A percentile compares a stretch with the other conserved stretches of the same genome.
These are phyloP conservation scores for Pterocles orientalis DNA, from an alignment of 2,113 vertebrate species.

Conservation along the genomic window DNA sequence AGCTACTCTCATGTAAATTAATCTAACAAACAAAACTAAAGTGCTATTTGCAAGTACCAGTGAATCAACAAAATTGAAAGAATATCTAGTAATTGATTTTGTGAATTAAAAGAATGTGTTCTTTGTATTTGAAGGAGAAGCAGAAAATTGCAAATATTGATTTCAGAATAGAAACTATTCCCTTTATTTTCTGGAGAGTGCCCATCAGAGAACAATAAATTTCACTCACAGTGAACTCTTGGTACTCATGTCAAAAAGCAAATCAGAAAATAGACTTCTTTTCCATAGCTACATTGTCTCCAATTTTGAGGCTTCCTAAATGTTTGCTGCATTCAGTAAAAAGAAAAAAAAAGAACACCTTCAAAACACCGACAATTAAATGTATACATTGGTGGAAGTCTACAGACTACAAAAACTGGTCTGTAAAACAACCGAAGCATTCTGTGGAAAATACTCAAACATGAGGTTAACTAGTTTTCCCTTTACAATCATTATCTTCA, in stretches of 20 bases:
- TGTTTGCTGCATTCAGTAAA: neutral
- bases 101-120: conserved; percentile 13
- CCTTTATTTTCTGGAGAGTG: neutral
- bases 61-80: neutral
- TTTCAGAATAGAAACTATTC: conserved; percentile 36
- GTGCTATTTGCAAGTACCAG: neutral
- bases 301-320: neutral
- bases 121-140: conserved; percentile 22
- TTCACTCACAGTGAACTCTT: neutral
- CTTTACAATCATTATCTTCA: neutral
- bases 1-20: neutral
- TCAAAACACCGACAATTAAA: neutral
- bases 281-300: neutral
- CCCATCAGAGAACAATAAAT: neutral
- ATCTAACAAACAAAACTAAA: conserved; percentile 27
- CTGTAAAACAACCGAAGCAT: neutral
- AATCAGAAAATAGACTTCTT: neutral
- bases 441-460: neutral
- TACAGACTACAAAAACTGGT: neutral
- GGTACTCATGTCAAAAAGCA: neutral
- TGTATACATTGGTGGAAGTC: neutral
- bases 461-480: neutral
- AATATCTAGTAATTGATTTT: conserved; percentile 14
- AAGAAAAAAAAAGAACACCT: neutral
- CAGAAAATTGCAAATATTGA: conserved; percentile 38